phyloP scores from a whole-genome alignment of 2,797 vertebrate species.

The Periophthalmus magnuspinnatus region DNA sequence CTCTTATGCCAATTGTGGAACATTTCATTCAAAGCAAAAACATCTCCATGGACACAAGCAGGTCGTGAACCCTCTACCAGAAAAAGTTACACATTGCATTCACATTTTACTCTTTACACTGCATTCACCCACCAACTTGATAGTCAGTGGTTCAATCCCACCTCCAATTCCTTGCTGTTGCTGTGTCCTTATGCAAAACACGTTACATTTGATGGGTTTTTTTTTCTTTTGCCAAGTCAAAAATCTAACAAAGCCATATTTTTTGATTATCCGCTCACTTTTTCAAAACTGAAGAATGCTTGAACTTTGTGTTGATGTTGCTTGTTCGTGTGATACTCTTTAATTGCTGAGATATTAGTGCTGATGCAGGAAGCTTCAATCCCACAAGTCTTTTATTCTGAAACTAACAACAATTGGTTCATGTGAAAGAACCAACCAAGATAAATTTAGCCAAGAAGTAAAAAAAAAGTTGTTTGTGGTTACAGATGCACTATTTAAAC shows the following conservation, averaged over 20 bases:
- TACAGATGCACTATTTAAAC: too few relatives aligned
- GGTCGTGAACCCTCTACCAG: background rate
- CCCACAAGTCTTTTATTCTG: background rate
- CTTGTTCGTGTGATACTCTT: too few relatives aligned
- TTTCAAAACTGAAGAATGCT: background rate
- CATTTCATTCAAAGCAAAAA: background rate
- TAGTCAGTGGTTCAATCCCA: too few relatives aligned
- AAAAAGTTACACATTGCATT: background rate
- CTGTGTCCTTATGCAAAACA: too few relatives aligned
- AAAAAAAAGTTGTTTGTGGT: background rate
- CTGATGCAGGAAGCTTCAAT: background rate
- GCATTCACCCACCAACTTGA: too few relatives aligned
- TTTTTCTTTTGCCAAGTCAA: too few relatives aligned
- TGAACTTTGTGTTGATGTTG: too few relatives aligned
- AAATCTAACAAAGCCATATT: background rate
- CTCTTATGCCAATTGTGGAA: background rate
- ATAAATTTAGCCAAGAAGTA: background rate
- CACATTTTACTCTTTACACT: background rate
- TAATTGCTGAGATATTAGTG: background rate
- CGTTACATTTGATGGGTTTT: too few relatives aligned
- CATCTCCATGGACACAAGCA: background rate
- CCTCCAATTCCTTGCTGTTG: too few relatives aligned
- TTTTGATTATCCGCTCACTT: background rate
- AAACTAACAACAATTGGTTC: background rate
- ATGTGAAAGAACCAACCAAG: background rate